These are phyloP conservation scores for Drosophila prolongata DNA, from an alignment of 2,888 invertebrate species.

Conservation along the genomic window DNA sequence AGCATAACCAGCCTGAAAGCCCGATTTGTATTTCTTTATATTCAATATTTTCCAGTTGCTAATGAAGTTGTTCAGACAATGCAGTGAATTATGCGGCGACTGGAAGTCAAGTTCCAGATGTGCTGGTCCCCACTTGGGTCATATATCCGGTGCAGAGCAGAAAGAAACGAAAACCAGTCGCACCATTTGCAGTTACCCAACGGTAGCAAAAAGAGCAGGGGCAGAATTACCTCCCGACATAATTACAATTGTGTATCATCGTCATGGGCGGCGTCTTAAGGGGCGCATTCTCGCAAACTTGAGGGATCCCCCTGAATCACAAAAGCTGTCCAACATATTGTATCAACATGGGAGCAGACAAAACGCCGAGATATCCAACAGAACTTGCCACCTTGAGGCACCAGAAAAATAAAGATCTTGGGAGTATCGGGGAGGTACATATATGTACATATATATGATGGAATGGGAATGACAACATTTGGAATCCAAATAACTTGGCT, in stretches of 20 bases:
- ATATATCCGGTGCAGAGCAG: slow-evolving; percentile 55
- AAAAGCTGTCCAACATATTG: slow-evolving; percentile 24
- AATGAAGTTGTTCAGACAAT: slow-evolving; percentile 55
- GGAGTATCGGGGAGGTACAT: not conserved
- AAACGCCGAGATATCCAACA: slow-evolving; percentile 4
- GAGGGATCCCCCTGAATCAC: slow-evolving; percentile 1
- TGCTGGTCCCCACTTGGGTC: slow-evolving; percentile 44
- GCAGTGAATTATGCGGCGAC: slow-evolving; percentile 52
- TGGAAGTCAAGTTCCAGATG: slow-evolving; percentile 24
- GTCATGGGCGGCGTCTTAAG: slow-evolving; percentile 2
- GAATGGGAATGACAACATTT: slow-evolving; percentile 18
- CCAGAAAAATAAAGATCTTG: not conserved
- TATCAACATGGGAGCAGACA: slow-evolving; percentile 23
- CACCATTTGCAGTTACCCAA: slow-evolving; percentile 68
- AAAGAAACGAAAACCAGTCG: slow-evolving; percentile 57
- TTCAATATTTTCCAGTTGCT: slow-evolving; percentile 33
- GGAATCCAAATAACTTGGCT: slow-evolving; percentile 28
- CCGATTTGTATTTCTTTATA: slow-evolving; percentile 17
- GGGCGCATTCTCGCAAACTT: not conserved
- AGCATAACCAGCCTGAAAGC: slow-evolving; percentile 43
- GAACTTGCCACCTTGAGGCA: slow-evolving; percentile 33
- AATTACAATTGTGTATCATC: slow-evolving; percentile 28
- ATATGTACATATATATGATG: not conserved
- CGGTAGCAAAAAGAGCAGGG: slow-evolving; percentile 57
- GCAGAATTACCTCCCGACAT: slow-evolving; percentile 14